These are phyloP conservation scores for Lepus oiostolus DNA, from an alignment of 2,797 vertebrate genomes.

Conservation along the genomic window DNA sequence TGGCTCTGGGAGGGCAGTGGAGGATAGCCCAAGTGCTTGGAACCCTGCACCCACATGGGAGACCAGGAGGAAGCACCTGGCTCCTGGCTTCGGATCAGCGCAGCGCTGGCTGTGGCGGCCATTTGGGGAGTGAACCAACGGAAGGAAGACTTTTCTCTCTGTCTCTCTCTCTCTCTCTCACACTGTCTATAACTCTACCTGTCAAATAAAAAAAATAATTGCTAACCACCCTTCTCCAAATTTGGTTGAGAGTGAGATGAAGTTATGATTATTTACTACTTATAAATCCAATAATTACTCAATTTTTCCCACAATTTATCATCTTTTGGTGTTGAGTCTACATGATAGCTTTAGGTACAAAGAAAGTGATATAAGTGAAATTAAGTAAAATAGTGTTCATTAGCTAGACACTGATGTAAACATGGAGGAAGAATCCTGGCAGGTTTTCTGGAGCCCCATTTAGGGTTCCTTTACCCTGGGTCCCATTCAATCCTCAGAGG, in stretches of 20 bases:
- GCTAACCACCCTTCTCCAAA: not conserved
- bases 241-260: not conserved
- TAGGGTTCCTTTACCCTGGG: not conserved
- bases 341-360: not conserved
- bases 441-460: accelerated
- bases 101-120: too few species aligned
- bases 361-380: not conserved
- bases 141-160: too few species aligned
- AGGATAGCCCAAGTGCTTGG: too few species aligned
- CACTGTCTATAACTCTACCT: too few species aligned
- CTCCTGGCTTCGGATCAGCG: too few species aligned
- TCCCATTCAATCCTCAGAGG: not conserved
- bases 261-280: not conserved
- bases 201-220: not conserved
- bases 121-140: too few species aligned
- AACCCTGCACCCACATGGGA: too few species aligned
- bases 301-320: not conserved
- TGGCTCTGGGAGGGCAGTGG: too few species aligned
- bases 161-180: too few species aligned
- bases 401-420: not conserved
- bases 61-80: too few species aligned
- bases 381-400: not conserved
- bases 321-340: not conserved
- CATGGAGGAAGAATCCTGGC: not conserved
- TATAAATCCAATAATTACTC: not conserved